phyloP scores from a whole-genome alignment of 2,888 invertebrate genomes.

The Cheilosia vulpina region DNA sequence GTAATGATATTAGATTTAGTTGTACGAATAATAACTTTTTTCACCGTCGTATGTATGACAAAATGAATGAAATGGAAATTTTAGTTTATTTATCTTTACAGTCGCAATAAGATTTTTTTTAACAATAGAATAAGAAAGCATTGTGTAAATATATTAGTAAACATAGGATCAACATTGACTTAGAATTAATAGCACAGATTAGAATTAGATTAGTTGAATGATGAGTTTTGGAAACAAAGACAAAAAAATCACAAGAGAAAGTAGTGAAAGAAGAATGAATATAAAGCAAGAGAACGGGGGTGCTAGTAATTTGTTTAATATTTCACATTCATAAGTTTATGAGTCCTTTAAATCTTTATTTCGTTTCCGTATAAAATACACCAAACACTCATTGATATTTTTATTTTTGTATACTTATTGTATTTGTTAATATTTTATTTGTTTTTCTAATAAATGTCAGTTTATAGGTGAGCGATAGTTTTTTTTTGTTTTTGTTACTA shows the following conservation, averaged over 20 bases:
- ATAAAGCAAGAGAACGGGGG: constrained; percentile 46
- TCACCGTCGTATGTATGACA: constrained; percentile 1
- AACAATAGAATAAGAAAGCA: constrained; percentile 27
- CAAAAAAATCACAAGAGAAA: constrained; percentile 27
- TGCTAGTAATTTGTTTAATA: constrained; percentile 35
- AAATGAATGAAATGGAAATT: constrained; percentile 8
- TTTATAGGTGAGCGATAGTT: constrained; percentile 64
- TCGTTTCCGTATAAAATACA: constrained; percentile 75
- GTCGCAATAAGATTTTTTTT: constrained; percentile 7
- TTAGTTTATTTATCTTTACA: constrained; percentile 41
- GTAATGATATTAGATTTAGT: constrained; percentile 71
- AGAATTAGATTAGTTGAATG: constrained; percentile 77
- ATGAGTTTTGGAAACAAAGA: constrained; percentile 25
- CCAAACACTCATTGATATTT: constrained; percentile 70
- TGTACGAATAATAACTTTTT: constrained; percentile 63
- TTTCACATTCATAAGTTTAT: constrained; percentile 55
- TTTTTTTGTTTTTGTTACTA: constrained; percentile 54
- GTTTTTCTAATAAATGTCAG: constrained; percentile 36
- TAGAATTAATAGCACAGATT: constrained; percentile 82
- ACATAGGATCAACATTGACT: constrained; percentile 75
- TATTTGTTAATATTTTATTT: constrained; percentile 14
- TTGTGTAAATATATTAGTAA: constrained; percentile 42
- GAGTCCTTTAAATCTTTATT: constrained; percentile 36
- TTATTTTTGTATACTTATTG: constrained; percentile 31
- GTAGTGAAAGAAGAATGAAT: constrained; percentile 36